These are phyloP conservation scores for Acanthurus lineatus DNA, from an alignment of 2,797 vertebrate genomes.

Conservation along the genomic window DNA sequence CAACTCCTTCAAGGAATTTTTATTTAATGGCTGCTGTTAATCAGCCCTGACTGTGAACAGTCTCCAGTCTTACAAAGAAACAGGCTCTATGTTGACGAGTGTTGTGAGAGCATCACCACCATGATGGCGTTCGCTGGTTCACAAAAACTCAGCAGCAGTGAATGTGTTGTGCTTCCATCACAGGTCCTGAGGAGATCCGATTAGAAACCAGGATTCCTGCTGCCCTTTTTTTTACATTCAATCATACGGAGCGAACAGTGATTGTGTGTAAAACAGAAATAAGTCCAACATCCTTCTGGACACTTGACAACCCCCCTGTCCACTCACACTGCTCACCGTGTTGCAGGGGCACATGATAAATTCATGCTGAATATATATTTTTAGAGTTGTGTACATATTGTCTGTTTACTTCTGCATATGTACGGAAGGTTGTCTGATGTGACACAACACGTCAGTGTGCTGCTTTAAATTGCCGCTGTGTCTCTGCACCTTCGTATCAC, in stretches of 20 bases:
- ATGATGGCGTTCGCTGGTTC: background rate
- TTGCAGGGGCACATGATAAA: conserved; percentile 15
- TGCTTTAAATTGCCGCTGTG: background rate
- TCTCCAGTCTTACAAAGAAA: background rate
- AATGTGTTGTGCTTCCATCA: background rate
- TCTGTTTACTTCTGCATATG: background rate
- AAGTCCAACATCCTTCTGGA: background rate
- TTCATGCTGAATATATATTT: conserved; percentile 18
- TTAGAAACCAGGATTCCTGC: background rate
- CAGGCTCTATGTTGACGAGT: background rate
- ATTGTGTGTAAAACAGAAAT: background rate
- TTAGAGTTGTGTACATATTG: background rate
- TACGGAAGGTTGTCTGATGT: background rate
- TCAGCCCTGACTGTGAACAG: background rate
- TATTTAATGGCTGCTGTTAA: background rate
- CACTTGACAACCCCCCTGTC: background rate
- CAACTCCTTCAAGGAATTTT: background rate
- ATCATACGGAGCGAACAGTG: background rate
- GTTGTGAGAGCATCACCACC: background rate
- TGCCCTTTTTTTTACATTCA: background rate
- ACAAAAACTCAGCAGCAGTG: background rate
- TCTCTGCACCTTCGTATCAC: background rate
- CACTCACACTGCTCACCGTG: background rate
- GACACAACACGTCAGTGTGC: background rate
- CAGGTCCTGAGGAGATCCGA: background rate